Base-by-base conservation (phyloP, 2,888 invertebrate species). In the Tachystola acroxantha region DNA sequence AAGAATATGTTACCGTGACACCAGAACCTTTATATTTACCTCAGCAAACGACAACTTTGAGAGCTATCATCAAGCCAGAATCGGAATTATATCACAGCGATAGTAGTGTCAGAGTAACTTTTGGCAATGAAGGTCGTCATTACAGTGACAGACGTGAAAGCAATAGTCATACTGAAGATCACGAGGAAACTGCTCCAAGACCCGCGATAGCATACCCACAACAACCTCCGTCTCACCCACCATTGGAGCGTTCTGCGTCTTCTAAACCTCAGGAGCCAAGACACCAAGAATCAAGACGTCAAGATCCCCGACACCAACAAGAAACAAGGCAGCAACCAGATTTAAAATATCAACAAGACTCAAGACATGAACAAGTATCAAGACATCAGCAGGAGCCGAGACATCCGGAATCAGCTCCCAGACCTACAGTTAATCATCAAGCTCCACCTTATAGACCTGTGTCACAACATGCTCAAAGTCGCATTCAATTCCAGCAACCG, bases 61-160 rank as follows among this genome's bases (percentile, higher is more conserved):
- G 96, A 60, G 93, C 96, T 1, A 92, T 96, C 25, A 96, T 96
- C 34, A 92, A 93, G 53, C 96, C 96, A 0, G 96, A 96, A 57
- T 95, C 95, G 1, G 95, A 96, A 74, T 89, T 91, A 9, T 95
- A 93, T 54, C 94, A 95, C 54, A 93, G 93, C 43, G 91, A 93
- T 44, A 93, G 93, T 50, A 94, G 94, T 34, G 92, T 96, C 1
- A 93, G 92, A 59, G 92, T 96, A 1, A 94, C 95, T 4, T 96
- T 96, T 54, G 95, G 94, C 1, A 91, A 88, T 40, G 91, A 93
- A 46, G 88, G 89, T 40, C 86, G 65, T 25, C 84, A 84, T 44
- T 72, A 81, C 40, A 63, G 72, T 48, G 74, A 77, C 32, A 71
- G 82, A 39, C 64, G 74, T 19, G 82, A 79, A 50, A 66, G 72